phyloP scores from a whole-genome alignment of 1,140 invertebrate genomes.

The Forficula auricularia region DNA sequence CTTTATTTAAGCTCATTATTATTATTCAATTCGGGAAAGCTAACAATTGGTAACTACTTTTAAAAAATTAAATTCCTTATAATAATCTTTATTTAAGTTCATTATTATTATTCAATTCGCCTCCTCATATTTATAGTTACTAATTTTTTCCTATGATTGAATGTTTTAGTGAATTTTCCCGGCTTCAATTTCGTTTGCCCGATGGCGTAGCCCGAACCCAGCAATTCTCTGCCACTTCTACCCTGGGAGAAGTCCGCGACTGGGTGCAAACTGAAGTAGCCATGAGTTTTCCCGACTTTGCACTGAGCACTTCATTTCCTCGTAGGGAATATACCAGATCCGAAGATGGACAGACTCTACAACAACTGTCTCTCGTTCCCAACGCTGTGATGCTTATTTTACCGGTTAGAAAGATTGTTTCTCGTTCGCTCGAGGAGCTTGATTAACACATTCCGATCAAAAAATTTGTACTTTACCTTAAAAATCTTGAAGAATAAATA shows the following conservation, averaged over 20 bases:
- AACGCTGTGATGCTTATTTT: constrained; percentile 63
- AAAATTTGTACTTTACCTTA: too few species aligned
- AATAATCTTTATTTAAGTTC: too few species aligned
- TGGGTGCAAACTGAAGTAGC: constrained; percentile 2
- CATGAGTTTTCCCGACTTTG: constrained; percentile 32
- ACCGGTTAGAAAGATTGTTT: constrained; percentile 32
- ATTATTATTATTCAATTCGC: too few species aligned
- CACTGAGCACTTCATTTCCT: constrained; percentile 62
- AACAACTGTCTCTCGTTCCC: constrained; percentile 54
- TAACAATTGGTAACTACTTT: too few species aligned
- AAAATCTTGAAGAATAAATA: too few species aligned
- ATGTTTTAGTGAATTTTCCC: constrained; percentile 24
- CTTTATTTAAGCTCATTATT: too few species aligned
- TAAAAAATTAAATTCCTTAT: too few species aligned
- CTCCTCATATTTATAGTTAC: too few species aligned
- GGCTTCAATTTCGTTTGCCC: constrained; percentile 68
- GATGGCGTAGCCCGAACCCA: constrained; percentile 50
- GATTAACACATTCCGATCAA: too few species aligned
- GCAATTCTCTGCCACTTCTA: constrained; percentile 38
- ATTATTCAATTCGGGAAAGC: too few species aligned
- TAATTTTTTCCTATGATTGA: not conserved
- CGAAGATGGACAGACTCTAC: constrained; percentile 41
- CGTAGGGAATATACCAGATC: constrained; percentile 45
- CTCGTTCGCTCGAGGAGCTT: constrained; percentile 17
- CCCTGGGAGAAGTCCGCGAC: constrained; percentile 32